Evolutionary conservation across 2,113 vertebrate species (phyloP), one percentile per base, ranked within the genome.

Genomic region (Myotis brandtii): DNA sequence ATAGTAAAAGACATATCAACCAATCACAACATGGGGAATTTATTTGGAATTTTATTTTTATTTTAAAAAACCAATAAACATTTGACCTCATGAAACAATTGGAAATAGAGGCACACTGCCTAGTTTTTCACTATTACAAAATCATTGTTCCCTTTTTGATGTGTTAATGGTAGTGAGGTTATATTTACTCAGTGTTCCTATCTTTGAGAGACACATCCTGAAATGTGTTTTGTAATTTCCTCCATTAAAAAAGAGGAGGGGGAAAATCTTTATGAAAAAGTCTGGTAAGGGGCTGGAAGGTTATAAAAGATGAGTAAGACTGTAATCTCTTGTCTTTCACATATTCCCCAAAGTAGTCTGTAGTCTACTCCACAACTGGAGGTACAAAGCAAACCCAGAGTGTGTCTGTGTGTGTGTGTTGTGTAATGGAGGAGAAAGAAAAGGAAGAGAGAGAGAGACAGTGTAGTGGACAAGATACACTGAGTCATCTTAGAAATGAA

Each of bases 161-260:
- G 79, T 95, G 37, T 73, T 56, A 52, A 77, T 25, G 17, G 56
- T 62, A 72, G 18, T 69, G 13, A 86, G 67, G 34, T 43, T 52
- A n/a, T 76, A n/a, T 89, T 94, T 89, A 81, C 48, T 73, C 82
- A 91, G 54, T 73, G 13, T 76, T 56, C 70, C 70, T 86, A 11
- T 89, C 37, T 93, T 88, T 91, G 79, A 82, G n/a, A 96, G 21
- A 83, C 43, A 89, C 13, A 70, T 62, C 56, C 27, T 77, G 48
- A 83, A 92, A 85, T 86, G 46, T 73, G 23, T 86, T 79, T 79
- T 64, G 7, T 54, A n/a, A 50, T 75, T 73, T 80, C 59, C 46
- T 89, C 40, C 34, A 54, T 52, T 67, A 66, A 86, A 75, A 72
- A 83, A 30, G 5, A 30, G 5, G 40, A 92, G 66, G 30, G 16